phyloP scores from a whole-genome alignment of 2,113 vertebrate genomes.

The Symphodus melops region DNA sequence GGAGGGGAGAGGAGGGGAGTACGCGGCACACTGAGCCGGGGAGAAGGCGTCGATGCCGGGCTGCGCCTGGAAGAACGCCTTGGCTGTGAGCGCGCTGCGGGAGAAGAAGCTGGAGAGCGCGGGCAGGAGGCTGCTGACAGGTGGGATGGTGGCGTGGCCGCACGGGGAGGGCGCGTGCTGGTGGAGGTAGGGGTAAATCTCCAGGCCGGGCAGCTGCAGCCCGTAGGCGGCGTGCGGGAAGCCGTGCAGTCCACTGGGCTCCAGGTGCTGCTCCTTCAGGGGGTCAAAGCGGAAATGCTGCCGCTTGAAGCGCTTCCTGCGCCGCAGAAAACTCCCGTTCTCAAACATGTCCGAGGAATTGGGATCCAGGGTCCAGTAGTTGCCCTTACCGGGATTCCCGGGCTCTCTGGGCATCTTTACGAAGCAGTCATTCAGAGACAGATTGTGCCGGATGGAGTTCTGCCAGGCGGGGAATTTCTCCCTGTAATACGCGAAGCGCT shows the following conservation, averaged over 20 bases:
- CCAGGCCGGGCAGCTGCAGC: slow-evolving; percentile 79
- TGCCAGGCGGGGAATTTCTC: slow-evolving; percentile 89
- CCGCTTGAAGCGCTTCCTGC: slow-evolving; percentile 86
- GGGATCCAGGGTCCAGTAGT: slow-evolving; percentile 88
- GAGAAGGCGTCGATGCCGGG: slow-evolving; percentile 73
- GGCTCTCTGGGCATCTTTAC: slow-evolving; percentile 86
- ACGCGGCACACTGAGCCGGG: slow-evolving; percentile 51
- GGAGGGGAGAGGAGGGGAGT: slow-evolving; percentile 67
- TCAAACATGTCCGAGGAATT: slow-evolving; percentile 88
- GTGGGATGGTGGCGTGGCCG: slow-evolving; percentile 72
- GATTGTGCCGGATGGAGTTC: slow-evolving; percentile 87
- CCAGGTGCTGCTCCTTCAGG: slow-evolving; percentile 79
- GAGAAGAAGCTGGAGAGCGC: slow-evolving; percentile 84
- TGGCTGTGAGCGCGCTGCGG: slow-evolving; percentile 74
- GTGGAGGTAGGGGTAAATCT: slow-evolving; percentile 79
- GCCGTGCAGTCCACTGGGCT: slow-evolving; percentile 67
- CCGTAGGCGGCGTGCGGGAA: slow-evolving; percentile 79
- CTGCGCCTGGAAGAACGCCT: slow-evolving; percentile 79
- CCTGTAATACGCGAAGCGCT: slow-evolving; percentile 83
- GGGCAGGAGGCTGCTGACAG: slow-evolving; percentile 83
- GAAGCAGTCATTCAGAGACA: slow-evolving; percentile 87
- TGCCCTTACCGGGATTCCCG: slow-evolving; percentile 86
- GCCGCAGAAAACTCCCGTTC: slow-evolving; percentile 85
- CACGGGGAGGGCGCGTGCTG: slow-evolving; percentile 72
- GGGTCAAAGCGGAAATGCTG: slow-evolving; percentile 80